Conservation (phyloP, 2,797 vertebrate species). For the Apogon talboti region DNA sequence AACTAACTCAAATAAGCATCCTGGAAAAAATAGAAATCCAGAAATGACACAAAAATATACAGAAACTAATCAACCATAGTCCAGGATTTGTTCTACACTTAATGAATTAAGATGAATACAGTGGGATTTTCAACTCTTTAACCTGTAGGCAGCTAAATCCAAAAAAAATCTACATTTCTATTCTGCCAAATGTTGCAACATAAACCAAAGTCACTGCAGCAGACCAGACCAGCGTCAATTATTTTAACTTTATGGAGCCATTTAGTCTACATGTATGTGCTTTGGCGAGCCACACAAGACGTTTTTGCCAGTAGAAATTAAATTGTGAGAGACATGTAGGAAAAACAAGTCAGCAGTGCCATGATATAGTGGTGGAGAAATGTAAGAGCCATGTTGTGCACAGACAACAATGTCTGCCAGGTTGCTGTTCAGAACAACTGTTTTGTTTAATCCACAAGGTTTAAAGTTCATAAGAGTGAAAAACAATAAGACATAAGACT, state of each 20-base stretch:
- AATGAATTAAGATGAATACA: constrained; percentile 1
- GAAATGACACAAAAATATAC: too few species aligned
- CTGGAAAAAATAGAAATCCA: too few species aligned
- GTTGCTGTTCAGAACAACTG: not conserved
- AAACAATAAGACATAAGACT: not conserved
- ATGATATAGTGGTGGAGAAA: constrained; percentile 18
- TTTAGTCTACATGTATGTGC: constrained; percentile 41
- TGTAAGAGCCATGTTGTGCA: constrained; percentile 17
- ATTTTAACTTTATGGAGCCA: constrained; percentile 40
- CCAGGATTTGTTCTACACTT: constrained; percentile 2
- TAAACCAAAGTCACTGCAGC: constrained; percentile 16
- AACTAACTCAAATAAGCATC: too few species aligned
- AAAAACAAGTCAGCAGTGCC: constrained; percentile 16
- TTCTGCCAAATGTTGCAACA: constrained; percentile 23
- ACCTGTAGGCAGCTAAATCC: constrained; percentile 15
- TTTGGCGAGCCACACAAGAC: constrained; percentile 27
- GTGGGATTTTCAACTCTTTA: constrained; percentile 23
- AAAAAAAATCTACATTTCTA: constrained; percentile 14
- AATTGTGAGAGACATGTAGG: constrained; percentile 33
- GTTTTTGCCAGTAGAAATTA: constrained; percentile 8
- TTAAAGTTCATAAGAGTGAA: not conserved
- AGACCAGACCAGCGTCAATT: constrained; percentile 3
- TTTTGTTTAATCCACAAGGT: not conserved
- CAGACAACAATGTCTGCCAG: not conserved
- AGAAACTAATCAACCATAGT: not conserved